Evolutionary conservation across 2,888 invertebrate genomes (phyloP).

Genomic region (Napeogenes sylphis): DNA sequence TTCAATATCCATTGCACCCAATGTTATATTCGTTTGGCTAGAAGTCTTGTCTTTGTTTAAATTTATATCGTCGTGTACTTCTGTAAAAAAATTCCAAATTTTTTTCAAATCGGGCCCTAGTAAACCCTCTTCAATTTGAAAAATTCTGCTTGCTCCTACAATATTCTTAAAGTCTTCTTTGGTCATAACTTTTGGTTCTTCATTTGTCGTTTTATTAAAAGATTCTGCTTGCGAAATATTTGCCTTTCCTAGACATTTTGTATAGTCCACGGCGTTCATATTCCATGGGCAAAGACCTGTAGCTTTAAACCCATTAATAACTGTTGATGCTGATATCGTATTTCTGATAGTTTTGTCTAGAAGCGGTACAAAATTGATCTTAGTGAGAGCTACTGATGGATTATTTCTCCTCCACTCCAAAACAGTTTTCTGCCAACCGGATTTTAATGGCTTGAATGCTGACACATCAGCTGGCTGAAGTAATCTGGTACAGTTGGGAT

Average conservation of each 20-base stretch:
- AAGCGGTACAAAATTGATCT: slow-evolving; percentile 9
- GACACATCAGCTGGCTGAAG: slow-evolving; percentile 13
- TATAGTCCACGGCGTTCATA: slow-evolving; percentile 8
- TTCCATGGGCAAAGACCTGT: slow-evolving; percentile 13
- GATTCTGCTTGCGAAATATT: background rate
- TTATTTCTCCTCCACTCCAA: slow-evolving; percentile 7
- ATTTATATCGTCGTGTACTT: slow-evolving; percentile 2
- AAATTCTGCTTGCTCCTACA: background rate
- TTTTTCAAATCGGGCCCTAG: background rate
- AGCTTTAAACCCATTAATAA: slow-evolving; percentile 14
- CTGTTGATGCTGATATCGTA: background rate
- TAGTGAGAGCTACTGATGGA: slow-evolving; percentile 10
- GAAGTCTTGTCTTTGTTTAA: background rate
- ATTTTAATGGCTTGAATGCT: slow-evolving; percentile 13
- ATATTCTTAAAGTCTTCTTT: slow-evolving; percentile 2
- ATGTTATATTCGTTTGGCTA: background rate
- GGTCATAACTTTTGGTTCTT: background rate
- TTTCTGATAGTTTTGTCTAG: slow-evolving; percentile 5
- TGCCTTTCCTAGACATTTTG: slow-evolving; percentile 13
- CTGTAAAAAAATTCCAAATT: background rate
- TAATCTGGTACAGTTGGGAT: slow-evolving; percentile 11
- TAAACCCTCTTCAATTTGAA: background rate
- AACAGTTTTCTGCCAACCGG: slow-evolving; percentile 10
- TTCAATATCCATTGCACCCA: slow-evolving; percentile 7
- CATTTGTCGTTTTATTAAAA: background rate